phyloP scores from a whole-genome alignment of 2,888 invertebrate species.

The Callimorpha dominula region DNA sequence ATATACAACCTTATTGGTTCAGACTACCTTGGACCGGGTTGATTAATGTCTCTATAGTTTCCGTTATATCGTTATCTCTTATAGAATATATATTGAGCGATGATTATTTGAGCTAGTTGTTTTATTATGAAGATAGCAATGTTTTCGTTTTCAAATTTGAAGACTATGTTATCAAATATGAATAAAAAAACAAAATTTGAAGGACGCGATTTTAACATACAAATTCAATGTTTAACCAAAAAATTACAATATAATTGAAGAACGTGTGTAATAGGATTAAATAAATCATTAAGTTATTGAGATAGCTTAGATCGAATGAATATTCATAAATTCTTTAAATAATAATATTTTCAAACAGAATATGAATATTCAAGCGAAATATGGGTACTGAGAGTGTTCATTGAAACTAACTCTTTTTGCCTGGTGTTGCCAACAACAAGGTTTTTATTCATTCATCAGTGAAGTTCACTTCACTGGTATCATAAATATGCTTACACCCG shows the following conservation, averaged over 20 bases:
- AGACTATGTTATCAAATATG: neutral
- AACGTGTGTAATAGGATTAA: no score
- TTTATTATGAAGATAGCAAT: slow-evolving; percentile 24
- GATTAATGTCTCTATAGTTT: slow-evolving; percentile 71
- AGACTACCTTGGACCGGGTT: slow-evolving; percentile 66
- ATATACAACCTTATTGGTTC: slow-evolving; percentile 72
- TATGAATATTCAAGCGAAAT: neutral
- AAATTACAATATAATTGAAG: no score
- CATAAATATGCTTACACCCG: neutral
- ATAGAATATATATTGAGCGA: slow-evolving; percentile 34
- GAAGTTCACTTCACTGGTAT: neutral
- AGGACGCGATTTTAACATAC: no score
- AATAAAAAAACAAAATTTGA: no score
- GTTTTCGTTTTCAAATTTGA: neutral
- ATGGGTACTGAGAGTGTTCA: neutral
- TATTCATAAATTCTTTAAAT: neutral
- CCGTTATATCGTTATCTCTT: slow-evolving; percentile 54
- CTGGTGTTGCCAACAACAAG: neutral
- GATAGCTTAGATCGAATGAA: neutral
- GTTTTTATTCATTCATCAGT: no score
- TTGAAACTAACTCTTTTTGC: neutral
- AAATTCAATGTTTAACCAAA: no score
- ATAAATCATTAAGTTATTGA: no score
- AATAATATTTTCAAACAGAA: neutral
- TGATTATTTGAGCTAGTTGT: slow-evolving; percentile 38